These are phyloP conservation scores for Phymorhynchus buccinoides DNA, from an alignment of 1,140 invertebrate genomes.

Conservation along the genomic window DNA sequence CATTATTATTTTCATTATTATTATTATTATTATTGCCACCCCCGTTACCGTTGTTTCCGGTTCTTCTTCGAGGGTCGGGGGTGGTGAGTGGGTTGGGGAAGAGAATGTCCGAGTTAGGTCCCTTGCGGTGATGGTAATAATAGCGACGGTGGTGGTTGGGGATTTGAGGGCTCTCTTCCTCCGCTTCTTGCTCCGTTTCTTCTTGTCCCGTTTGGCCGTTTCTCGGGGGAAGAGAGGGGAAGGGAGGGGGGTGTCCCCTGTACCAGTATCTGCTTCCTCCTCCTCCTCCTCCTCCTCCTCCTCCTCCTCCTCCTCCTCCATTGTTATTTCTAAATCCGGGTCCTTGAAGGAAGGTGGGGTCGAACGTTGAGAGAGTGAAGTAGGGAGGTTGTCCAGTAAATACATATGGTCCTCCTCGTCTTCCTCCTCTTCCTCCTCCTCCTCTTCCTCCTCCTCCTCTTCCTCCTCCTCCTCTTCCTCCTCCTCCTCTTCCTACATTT, in stretches of 20 bases:
- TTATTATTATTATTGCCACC: too few relatives aligned
- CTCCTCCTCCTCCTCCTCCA: conserved; percentile 3
- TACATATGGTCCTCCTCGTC: neutral
- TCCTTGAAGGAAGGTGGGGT: neutral
- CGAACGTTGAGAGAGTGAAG: neutral
- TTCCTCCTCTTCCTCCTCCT: conserved; percentile 6
- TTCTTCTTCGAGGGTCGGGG: neutral
- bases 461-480: neutral
- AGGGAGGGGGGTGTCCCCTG: too few relatives aligned
- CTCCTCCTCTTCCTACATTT: neutral
- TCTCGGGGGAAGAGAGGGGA: too few relatives aligned
- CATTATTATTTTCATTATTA: too few relatives aligned
- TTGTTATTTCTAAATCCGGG: neutral
- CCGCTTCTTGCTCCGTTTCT: neutral
- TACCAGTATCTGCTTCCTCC: neutral
- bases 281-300: conserved; percentile 12
- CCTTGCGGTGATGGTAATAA: neutral
- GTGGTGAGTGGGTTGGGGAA: conserved; percentile 13
- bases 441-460: neutral
- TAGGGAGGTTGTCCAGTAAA: neutral
- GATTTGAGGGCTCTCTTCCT: neutral
- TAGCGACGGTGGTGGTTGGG: neutral
- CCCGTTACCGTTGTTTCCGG: too few relatives aligned
- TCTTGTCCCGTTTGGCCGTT: neutral
- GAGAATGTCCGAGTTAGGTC: conserved; percentile 5